Evolutionary conservation across 2,797 vertebrate species (phyloP).

Genomic region (Poecile montanus): DNA sequence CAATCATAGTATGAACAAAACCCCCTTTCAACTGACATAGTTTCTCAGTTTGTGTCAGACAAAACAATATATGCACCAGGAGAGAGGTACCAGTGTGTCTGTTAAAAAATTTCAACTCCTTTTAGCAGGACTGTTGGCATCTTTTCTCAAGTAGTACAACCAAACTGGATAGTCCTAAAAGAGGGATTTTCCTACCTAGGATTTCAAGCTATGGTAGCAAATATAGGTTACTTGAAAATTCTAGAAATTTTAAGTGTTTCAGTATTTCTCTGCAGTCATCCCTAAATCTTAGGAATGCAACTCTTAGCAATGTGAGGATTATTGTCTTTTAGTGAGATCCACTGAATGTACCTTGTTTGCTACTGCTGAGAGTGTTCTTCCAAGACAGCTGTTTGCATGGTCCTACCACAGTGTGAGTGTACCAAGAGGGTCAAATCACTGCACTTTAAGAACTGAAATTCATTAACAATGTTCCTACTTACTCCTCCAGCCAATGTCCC

Average conservation of each 20-base stretch:
- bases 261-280: neutral
- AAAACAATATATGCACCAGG: rapidly evolving
- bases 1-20: neutral
- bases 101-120: neutral
- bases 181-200: neutral
- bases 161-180: neutral
- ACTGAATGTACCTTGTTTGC: neutral
- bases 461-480: conserved; percentile 62
- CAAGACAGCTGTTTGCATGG: neutral
- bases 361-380: neutral
- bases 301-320: neutral
- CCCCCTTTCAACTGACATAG: neutral
- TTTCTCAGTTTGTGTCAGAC: neutral
- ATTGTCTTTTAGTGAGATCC: neutral
- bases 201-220: neutral
- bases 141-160: neutral
- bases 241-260: neutral
- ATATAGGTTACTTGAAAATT: neutral
- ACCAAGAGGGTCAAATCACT: neutral
- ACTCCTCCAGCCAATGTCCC: conserved; percentile 83
- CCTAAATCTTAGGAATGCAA: neutral
- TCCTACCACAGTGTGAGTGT: neutral
- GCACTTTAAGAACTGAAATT: neutral
- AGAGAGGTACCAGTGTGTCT: neutral
- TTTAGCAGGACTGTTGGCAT: neutral